Percentiles rank a stretch among this genome's conserved stretches.
phyloP scores from a whole-genome alignment of 2,797 vertebrate genomes.

The Graptemys geographica region DNA sequence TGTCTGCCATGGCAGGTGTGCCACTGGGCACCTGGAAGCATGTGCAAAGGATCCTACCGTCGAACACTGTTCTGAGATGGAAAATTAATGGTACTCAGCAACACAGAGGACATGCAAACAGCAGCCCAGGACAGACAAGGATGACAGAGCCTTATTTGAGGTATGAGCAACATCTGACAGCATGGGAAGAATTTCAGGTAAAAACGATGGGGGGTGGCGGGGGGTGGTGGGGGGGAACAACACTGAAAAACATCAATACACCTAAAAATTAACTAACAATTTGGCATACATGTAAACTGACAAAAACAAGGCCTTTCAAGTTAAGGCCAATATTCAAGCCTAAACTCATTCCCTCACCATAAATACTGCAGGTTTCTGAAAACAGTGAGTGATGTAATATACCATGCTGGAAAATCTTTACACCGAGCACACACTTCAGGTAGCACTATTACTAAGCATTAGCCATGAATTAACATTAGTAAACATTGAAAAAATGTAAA shows the following conservation, averaged over 20 bases:
- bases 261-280: background rate
- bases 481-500: background rate
- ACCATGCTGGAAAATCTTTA: background rate
- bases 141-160: background rate
- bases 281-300: background rate
- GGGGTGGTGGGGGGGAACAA: background rate
- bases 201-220: background rate
- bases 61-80: background rate
- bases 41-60: rapidly evolving
- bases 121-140: background rate
- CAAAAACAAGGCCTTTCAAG: background rate
- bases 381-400: background rate
- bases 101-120: background rate
- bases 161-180: background rate
- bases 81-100: background rate
- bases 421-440: background rate
- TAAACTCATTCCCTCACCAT: background rate
- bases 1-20: background rate
- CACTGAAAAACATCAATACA: background rate
- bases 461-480: background rate
- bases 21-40: background rate
- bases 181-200: background rate
- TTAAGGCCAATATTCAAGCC: background rate
- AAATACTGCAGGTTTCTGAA: background rate
- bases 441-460: slow-evolving; percentile 3